Base-by-base conservation (phyloP, 2,888 invertebrate species). In the Amphiduros pacificus region DNA sequence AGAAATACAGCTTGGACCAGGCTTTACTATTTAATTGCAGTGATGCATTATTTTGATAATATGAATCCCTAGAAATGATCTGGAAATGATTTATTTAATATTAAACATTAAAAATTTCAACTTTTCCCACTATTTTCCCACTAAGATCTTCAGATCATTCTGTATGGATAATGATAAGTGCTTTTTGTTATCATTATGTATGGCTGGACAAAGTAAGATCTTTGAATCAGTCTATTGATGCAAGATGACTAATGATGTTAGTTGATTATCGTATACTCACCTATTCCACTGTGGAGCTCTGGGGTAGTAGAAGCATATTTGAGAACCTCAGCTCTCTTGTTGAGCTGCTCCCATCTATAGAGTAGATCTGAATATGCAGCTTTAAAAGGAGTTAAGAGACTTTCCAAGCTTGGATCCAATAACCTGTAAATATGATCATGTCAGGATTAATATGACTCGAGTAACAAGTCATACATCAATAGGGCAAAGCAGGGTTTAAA, bases 341-440 rank as follows among this genome's bases (percentile, higher is more conserved):
- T 89, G 44, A 92, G 84, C 60, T 93, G 83, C 70, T 90, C 89
- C 93, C 93, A 94, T 36, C 90, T 86, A 75, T 93, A 91, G 50
- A 97, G 85, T 28, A 94, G 88, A 77, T 95, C 93, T 0, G 94
- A 93, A 77, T 97, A 97, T 0, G 89, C 88, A 69, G 89, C 87
- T 81, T 94, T 94, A 74, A 91, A 93, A 67, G 89, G 89, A 79
- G 94, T 92, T 76, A 93, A 93, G 29, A 90, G 83, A 0, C 85
- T 85, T 41, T 84, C 71, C 80, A 83, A 79, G 54, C 82, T 82
- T 1, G 86, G 85, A 69, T 86, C 86, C 44, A 85, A 67, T 66
- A 85, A 73, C 56, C 82, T 81, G 65, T n/a, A n/a, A n/a, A n/a
- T n/a, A n/a, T n/a, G n/a, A n/a, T n/a, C n/a, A n/a, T n/a, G n/a